These are phyloP conservation scores for Oscheius sp. DNA, from an alignment of 2,888 invertebrate genomes.

Conservation along the genomic window DNA sequence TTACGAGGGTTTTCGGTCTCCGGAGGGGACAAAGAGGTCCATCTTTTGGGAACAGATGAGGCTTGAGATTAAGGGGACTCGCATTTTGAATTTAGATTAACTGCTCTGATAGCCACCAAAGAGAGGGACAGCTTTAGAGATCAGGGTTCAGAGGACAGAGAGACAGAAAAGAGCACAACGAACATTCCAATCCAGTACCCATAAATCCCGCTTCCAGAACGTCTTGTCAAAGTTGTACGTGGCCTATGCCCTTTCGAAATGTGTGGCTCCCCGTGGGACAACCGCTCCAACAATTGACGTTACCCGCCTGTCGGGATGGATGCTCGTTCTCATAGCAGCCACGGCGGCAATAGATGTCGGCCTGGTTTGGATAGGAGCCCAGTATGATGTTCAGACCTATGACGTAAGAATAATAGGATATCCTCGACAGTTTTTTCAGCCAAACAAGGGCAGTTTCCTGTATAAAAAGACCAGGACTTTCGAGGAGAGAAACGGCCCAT, in stretches of 20 bases:
- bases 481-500: constrained; percentile 16
- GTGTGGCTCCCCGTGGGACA: constrained; percentile 17
- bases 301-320: constrained; percentile 27
- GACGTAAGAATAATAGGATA: constrained; percentile 3
- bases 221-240: constrained; percentile 13
- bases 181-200: neutral
- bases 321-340: constrained; percentile 22
- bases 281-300: constrained; percentile 1
- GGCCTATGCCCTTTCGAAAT: constrained; percentile 11
- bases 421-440: constrained; percentile 5
- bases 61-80: neutral
- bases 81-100: constrained; percentile 15
- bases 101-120: neutral
- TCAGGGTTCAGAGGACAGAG: neutral
- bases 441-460: constrained; percentile 17
- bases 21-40: no score
- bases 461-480: constrained; percentile 23
- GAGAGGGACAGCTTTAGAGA: no score
- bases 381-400: constrained; percentile 17
- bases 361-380: constrained; percentile 12
- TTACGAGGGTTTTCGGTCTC: neutral
- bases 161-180: neutral
- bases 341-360: constrained; percentile 15
- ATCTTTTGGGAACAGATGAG: no score
- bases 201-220: constrained; percentile 8